Evolutionary conservation across 2,797 vertebrate genomes (phyloP).

Genomic region (Triplophysa bombifrons): DNA sequence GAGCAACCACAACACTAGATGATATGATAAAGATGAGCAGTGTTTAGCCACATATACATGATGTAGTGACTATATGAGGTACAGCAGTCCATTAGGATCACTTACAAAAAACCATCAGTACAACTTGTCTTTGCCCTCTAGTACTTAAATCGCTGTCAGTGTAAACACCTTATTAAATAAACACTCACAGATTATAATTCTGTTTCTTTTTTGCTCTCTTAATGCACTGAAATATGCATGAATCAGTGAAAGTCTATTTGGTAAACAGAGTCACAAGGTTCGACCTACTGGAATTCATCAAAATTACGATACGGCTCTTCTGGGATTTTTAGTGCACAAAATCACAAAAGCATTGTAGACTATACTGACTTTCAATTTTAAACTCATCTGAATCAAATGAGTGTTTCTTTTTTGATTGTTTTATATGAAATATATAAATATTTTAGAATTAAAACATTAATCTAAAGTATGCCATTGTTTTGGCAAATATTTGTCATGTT

Average conservation of each 20-base stretch:
- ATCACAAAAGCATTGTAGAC: not conserved
- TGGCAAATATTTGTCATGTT: too few species aligned
- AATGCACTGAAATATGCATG: not conserved
- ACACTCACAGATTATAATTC: not conserved
- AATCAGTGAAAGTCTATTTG: not conserved
- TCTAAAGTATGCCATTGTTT: too few species aligned
- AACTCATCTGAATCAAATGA: too few species aligned
- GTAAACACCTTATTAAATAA: not conserved
- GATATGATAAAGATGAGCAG: not conserved
- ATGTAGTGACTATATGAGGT: not conserved
- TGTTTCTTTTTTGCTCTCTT: not conserved
- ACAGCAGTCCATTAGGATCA: not conserved
- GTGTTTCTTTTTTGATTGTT: too few species aligned
- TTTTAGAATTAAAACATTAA: too few species aligned
- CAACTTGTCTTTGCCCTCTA: not conserved
- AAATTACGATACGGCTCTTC: not conserved
- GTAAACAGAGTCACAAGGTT: not conserved
- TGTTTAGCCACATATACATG: not conserved
- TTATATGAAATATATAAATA: too few species aligned
- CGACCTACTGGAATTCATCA: not conserved
- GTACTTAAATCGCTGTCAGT: not conserved
- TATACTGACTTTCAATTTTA: too few species aligned
- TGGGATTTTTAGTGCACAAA: not conserved
- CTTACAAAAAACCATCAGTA: not conserved
- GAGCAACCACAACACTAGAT: not conserved